Percentiles rank a stretch among this genome's conserved stretches.
These are phyloP conservation scores for Laothoe populi DNA, from an alignment of 2,888 invertebrate genomes.

Conservation along the genomic window DNA sequence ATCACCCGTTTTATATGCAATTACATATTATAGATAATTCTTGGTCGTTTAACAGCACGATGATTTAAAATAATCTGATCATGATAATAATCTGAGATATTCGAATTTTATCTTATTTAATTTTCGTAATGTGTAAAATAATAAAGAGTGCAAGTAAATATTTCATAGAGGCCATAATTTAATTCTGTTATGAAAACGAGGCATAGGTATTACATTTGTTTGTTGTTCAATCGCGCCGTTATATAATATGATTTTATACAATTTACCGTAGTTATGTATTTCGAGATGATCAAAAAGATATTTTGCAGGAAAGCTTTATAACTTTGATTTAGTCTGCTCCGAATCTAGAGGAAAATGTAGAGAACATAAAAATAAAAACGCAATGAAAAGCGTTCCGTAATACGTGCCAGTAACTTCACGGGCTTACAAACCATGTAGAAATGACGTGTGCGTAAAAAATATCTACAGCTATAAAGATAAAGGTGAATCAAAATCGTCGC, in stretches of 20 bases:
- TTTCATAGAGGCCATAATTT: not conserved
- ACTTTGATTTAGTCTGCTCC: not conserved
- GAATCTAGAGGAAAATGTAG: slow-evolving; percentile 4
- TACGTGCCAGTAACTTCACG: slow-evolving; percentile 18
- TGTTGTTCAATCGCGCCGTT: not conserved
- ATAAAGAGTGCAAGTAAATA: not conserved
- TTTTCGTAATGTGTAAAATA: not conserved
- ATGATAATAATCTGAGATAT: not conserved
- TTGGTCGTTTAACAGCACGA: not conserved
- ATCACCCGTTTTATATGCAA: not conserved
- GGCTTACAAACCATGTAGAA: slow-evolving; percentile 27
- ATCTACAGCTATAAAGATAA: slow-evolving; percentile 33
- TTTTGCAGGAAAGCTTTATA: slow-evolving; percentile 14
- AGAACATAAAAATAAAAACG: slow-evolving; percentile 1
- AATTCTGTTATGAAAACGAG: not conserved
- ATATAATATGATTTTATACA: not conserved
- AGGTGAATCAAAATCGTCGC: slow-evolving; percentile 25
- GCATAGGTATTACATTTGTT: not conserved
- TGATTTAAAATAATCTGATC: too few species aligned
- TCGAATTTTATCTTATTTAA: not conserved
- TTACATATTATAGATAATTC: not conserved
- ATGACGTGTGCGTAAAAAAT: slow-evolving; percentile 43
- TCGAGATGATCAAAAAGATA: not conserved
- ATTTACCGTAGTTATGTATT: not conserved
- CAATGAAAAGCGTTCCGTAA: not conserved